These are phyloP conservation scores for Trisateles emortualis DNA, from an alignment of 2,888 invertebrate species.

Conservation along the genomic window DNA sequence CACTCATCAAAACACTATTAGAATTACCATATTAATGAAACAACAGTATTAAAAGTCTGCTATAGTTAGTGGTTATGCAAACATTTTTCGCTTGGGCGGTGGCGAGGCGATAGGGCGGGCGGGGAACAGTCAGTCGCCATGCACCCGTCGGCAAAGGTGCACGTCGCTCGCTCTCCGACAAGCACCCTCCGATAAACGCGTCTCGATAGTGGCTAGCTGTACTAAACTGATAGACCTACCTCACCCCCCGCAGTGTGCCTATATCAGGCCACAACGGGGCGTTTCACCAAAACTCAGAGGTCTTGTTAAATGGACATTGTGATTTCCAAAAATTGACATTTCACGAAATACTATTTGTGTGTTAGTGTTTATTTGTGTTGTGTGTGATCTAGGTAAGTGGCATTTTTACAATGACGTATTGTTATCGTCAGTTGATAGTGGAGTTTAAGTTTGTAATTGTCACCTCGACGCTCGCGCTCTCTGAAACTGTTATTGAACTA, in stretches of 20 bases:
- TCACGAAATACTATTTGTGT: constrained; percentile 40
- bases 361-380: constrained; percentile 47
- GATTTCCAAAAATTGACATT: constrained; percentile 38
- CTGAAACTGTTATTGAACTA: background rate
- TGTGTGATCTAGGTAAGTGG: constrained; percentile 49
- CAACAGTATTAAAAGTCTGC: constrained; percentile 58
- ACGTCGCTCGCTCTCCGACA: constrained; percentile 52
- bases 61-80: constrained; percentile 54
- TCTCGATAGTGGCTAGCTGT: background rate
- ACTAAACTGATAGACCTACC: constrained; percentile 26
- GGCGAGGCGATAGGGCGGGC: constrained; percentile 74
- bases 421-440: constrained; percentile 37
- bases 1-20: constrained; percentile 29
- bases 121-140: constrained; percentile 72
- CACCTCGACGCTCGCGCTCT: background rate
- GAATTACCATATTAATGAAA: constrained; percentile 61
- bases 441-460: constrained; percentile 20
- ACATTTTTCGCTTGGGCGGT: constrained; percentile 75
- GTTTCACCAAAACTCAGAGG: background rate
- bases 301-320: constrained; percentile 24
- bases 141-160: constrained; percentile 57
- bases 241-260: constrained; percentile 32
- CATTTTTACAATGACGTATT: constrained; percentile 24
- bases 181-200: constrained; percentile 26
- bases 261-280: constrained; percentile 36